Evolutionary conservation across 1,140 invertebrate species (phyloP), one percentile per base, ranked within the genome.

Genomic region (Chymomyza costata): DNA sequence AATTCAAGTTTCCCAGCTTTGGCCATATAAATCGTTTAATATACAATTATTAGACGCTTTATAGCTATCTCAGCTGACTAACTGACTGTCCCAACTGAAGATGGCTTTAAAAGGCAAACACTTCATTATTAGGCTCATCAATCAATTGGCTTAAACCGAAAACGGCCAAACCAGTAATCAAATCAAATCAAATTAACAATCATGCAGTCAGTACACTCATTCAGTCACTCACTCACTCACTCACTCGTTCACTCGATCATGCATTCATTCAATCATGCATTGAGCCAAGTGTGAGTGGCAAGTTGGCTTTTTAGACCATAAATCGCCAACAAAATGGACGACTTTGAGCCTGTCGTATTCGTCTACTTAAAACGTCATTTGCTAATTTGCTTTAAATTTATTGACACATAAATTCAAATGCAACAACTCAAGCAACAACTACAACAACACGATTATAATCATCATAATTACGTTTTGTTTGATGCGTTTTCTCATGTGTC

Each of bases 381-480:
- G 71, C 71, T 76, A 76, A 76, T 76, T 78, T 78, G 71, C 70
- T 59, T 70, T 52, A 70, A 76, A 76, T 76, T 76, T 76, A 76
- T 76, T 76, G 71, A 71, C 70, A 78, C 70, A 76, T 76, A 76
- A 76, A 76, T 76, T 76, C 66, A 76, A 78, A 70, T 70, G 49
- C 53, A 56, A 7, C 46, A 49, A 15, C 37, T 37, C 8, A 37
- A 49, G 10, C 39, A 48, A 16, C 49, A 57, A 41, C 43, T 54
- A 19, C 50, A 52, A 18, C 67, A 62, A 13, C 38, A 49, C 21
- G 21, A 3, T 5, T 5, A 25, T 25, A 25, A 62, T 52, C 64
- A 60, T 61, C 60, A 64, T 64, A 76, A 76, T 76, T 76, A 59
- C 65, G 34, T 59, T n/a, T n/a, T 32, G 37, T 18, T 25, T 17